Evolutionary conservation across 2,888 invertebrate genomes (phyloP), one percentile per base, ranked within the genome.

Genomic region (Alsophila aescularia): DNA sequence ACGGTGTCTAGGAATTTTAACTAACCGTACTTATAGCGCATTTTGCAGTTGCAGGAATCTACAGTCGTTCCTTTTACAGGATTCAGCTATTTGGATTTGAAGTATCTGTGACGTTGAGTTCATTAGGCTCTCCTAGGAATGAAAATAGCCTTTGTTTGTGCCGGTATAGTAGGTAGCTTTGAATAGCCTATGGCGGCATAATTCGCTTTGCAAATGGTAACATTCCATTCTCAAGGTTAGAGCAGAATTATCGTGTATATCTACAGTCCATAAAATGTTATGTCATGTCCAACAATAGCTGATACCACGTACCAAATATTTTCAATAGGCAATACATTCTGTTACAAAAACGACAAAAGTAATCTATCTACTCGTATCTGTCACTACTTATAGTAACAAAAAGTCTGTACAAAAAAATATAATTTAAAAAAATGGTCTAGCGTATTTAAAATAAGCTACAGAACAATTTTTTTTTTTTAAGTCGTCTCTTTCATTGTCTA

Each of bases 181-280:
- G 2, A 5, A 24, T 8, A 39, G 36, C 39, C 55, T 50, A 60
- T 66, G 60, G 58, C 66, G 65, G 57, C 68, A 60, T 31, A 32
- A 67, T 60, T 70, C 66, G 71, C 68, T 75, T 72, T 58, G 74
- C 69, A 72, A 50, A 77, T 74, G 73, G 74, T 77, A 72, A 79
- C 89, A 89, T 89, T 89, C 89, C 85, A 74, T 78, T 83, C 73
- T 73, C 89, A 90, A 90, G 89, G 89, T 85, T 80, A 88, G 65
- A 79, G 67, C 65, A 73, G 59, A 66, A 70, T 79, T 84, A 83
- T 81, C 79, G 78, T 58, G 69, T 75, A 78, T 79, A 78, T 79
- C 77, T 75, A 70, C 70, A 68, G 60, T 68, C 64, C 74, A 73
- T 68, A 75, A 77, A 78, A 79, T 73, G 72, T 81, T 80, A 81